Evolutionary conservation across 2,797 vertebrate genomes (phyloP), one percentile per base, ranked within the genome.

Genomic region (Hoplostethus mediterraneus): DNA sequence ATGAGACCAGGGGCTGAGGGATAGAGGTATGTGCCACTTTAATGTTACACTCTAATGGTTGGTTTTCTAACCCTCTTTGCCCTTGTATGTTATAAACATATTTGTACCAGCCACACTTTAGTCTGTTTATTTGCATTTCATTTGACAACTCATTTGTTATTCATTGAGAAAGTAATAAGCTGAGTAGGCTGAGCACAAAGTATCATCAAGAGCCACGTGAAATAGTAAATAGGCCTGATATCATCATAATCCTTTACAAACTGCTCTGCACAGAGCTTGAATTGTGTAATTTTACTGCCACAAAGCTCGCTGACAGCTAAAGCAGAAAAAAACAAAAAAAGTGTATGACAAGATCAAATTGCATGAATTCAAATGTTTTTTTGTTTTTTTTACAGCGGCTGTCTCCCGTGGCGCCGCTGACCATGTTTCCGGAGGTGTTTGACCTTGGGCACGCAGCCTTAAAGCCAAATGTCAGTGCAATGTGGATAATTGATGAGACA

Each of bases 401-500:
- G 42, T 48, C 74, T 71, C 49, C 28, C 49, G 54, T n/a, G 49
- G 17, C 47, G 8, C 47, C 14, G 1, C 47, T 33, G 7, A 6
- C 30, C n/a, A 9, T 70, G 63, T 67, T 66, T 68, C 66, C 62
- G 63, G 80, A 83, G 85, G 77, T 73, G 77, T 84, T 82, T 80
- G 74, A 84, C 81, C 77, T 76, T 62, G 62, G 73, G 56, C 45
- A 60, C 48, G 33, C 53, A 36, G 61, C 1, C 17, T 61, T 40
- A 28, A 33, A 73, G 63, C 30, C 44, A 64, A 70, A 56, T 10
- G 10, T 40, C 14, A 6, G 42, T 6, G 7, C 11, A 33, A 92
- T 90, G 93, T 91, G 91, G 92, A 94, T 95, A 95, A 95, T 95
- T 95, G 96, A 96, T 93, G 94, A 95, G 94, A 95, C 93, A 94